Percentiles rank a stretch among this genome's conserved stretches.
These are phyloP conservation scores for Thomomys bottae DNA, from an alignment of 2,113 vertebrate species.

Conservation along the genomic window DNA sequence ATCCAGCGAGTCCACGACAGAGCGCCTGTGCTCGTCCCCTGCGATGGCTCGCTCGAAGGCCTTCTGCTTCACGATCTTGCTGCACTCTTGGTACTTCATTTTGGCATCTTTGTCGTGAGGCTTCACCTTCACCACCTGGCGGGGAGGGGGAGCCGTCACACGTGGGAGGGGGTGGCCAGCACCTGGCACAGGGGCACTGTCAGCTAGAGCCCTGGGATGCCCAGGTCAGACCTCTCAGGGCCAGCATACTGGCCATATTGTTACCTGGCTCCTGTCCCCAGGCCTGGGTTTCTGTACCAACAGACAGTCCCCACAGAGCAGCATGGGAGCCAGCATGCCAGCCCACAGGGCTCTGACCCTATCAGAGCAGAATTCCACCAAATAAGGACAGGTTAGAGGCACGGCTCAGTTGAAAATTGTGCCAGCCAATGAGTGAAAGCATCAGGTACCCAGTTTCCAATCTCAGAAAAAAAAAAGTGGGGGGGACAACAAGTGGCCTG, in stretches of 20 bases:
- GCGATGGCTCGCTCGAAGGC: constrained; percentile 96
- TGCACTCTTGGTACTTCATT: constrained; percentile 96
- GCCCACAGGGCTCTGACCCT: neutral
- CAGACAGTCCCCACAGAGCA: neutral
- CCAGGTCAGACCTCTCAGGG: neutral
- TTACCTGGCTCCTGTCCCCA: neutral
- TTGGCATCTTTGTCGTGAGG: constrained; percentile 95
- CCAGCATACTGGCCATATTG: accelerated
- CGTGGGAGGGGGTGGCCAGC: neutral
- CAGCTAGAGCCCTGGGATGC: accelerated
- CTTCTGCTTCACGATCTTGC: constrained; percentile 95
- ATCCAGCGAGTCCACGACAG: constrained; percentile 94
- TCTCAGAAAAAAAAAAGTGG: too few species aligned
- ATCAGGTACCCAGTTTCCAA: too few species aligned
- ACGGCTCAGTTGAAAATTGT: too few species aligned
- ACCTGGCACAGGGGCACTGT: neutral
- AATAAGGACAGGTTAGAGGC: too few species aligned
- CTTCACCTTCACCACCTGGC: constrained; percentile 93
- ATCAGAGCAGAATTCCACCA: neutral
- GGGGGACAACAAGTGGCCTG: too few species aligned
- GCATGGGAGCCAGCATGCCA: accelerated
- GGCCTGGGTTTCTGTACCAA: neutral
- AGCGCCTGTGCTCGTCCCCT: constrained; percentile 92
- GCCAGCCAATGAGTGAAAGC: too few species aligned
- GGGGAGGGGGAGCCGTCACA: neutral